These are phyloP conservation scores for Falco peregrinus DNA, from an alignment of 2,797 vertebrate species.

Conservation along the genomic window DNA sequence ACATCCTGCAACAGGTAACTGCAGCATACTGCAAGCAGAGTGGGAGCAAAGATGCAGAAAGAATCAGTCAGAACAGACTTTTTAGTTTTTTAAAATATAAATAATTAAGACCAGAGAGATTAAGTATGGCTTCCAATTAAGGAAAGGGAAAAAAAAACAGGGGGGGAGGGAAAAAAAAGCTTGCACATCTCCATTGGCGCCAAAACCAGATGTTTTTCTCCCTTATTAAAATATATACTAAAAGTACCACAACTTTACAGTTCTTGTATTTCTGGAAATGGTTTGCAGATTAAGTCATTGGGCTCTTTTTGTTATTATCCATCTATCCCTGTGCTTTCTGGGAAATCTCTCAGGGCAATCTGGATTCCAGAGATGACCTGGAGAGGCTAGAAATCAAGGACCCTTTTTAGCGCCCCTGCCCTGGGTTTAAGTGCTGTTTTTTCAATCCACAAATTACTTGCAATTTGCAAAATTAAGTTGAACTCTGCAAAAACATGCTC, in stretches of 20 bases:
- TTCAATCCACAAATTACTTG: not conserved
- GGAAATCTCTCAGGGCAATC: conserved; percentile 25
- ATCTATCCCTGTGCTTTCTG: conserved; percentile 40
- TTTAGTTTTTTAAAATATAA: not conserved
- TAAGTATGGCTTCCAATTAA: conserved; percentile 23
- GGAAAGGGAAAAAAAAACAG: not conserved
- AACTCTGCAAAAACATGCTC: not conserved
- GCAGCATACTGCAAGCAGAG: not conserved
- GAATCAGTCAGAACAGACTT: not conserved
- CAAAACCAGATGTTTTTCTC: conserved; percentile 56
- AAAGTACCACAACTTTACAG: conserved; percentile 62
- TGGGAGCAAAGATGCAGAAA: not conserved
- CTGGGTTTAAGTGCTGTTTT: not conserved
- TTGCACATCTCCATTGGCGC: conserved; percentile 26
- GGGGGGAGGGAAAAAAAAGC: not conserved
- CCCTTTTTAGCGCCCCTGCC: too few species aligned
- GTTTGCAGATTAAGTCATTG: conserved; percentile 64
- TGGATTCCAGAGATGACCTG: conserved; percentile 14
- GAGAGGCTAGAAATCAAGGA: not conserved
- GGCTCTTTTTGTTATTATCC: conserved; percentile 54
- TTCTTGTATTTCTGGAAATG: conserved; percentile 62
- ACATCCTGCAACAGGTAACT: not conserved
- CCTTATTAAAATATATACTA: conserved; percentile 58
- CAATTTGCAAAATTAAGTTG: conserved; percentile 3
- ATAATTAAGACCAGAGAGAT: conserved; percentile 25